A percentile compares a stretch with the other conserved stretches of the same genome.
Conservation (phyloP, 2,888 invertebrate species). For the Athrips mouffetella region DNA sequence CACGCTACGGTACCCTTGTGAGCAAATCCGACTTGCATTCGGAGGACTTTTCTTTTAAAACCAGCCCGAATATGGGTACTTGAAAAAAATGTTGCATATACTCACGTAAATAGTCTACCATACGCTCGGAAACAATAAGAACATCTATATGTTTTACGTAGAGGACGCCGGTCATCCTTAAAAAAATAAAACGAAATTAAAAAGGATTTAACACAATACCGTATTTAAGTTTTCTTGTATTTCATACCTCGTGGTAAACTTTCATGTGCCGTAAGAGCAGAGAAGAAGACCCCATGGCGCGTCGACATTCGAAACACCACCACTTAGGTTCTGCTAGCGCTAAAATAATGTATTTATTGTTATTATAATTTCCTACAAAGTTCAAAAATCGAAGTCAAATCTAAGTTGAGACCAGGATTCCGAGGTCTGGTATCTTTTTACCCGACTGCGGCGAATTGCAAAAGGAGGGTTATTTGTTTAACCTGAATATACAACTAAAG, state of each 20-base stretch:
- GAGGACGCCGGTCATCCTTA: not conserved
- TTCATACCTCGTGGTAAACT: constrained; percentile 39
- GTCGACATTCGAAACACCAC: constrained; percentile 49
- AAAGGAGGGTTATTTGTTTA: too few relatives aligned
- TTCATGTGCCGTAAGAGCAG: constrained; percentile 40
- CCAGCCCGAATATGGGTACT: too few relatives aligned
- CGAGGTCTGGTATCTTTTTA: too few relatives aligned
- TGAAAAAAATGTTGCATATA: too few relatives aligned
- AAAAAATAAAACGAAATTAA: not conserved
- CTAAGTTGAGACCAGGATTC: too few relatives aligned
- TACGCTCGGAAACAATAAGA: constrained; percentile 42
- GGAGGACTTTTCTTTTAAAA: too few relatives aligned
- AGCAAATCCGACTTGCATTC: too few relatives aligned
- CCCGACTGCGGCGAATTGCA: too few relatives aligned
- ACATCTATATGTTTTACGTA: constrained; percentile 29
- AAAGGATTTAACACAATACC: not conserved
- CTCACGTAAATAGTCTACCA: constrained; percentile 49
- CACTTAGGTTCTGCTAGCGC: constrained; percentile 32
- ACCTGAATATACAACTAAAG: too few relatives aligned
- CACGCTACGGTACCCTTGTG: too few relatives aligned
- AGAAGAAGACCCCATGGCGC: constrained; percentile 33
- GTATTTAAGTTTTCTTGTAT: not conserved
- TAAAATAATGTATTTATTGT: constrained; percentile 21
- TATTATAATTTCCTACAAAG: too few relatives aligned
- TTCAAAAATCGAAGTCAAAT: too few relatives aligned